Conservation (phyloP, 2,113 vertebrate genomes). For the Ceratotherium simum region DNA sequence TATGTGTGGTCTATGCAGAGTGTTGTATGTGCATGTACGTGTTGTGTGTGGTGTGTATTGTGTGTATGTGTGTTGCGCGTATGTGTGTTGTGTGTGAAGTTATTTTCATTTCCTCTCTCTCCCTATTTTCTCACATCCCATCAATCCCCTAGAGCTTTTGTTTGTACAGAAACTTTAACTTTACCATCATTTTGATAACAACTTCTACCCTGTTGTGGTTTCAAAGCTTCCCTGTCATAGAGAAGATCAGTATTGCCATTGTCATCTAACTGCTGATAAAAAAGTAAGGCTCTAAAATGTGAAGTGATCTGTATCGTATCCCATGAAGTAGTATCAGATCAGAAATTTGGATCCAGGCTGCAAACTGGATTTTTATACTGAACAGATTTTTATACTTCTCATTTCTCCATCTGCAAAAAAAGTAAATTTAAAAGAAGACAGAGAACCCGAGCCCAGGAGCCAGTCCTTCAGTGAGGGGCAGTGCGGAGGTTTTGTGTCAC, state of each 20-base stretch:
- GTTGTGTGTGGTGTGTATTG: neutral
- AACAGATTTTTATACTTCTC: neutral
- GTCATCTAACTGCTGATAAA: neutral
- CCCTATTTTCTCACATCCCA: neutral
- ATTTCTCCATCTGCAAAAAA: neutral
- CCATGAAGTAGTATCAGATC: neutral
- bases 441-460: neutral
- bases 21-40: neutral
- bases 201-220: neutral
- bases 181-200: neutral
- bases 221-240: neutral
- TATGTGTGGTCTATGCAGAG: too few species aligned
- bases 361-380: too few species aligned
- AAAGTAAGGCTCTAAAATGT: neutral
- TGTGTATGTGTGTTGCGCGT: neutral
- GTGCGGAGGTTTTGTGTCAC: rapidly evolving
- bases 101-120: neutral
- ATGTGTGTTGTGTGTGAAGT: neutral
- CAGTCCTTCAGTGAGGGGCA: neutral
- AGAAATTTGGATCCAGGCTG: neutral
- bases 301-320: neutral
- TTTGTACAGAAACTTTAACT: neutral
- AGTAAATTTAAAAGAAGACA: neutral
- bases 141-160: neutral
- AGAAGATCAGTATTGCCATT: neutral